Evolutionary conservation across 2,888 invertebrate genomes (phyloP).

Genomic region (Lasioglossum oenotherae): DNA sequence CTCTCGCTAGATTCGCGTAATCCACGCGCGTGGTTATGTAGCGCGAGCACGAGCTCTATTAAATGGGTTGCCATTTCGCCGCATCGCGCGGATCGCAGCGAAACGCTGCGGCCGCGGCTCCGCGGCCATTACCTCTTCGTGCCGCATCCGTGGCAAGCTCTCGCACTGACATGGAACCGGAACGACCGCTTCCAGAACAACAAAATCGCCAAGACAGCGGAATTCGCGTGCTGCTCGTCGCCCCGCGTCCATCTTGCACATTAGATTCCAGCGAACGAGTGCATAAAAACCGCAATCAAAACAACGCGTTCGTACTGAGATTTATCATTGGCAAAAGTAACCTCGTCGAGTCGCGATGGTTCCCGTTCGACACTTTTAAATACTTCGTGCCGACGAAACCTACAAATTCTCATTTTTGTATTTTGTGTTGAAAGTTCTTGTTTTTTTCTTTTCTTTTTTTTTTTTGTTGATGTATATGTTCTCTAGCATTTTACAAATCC

Average conservation of each 20-base stretch:
- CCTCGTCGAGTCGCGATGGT: neutral
- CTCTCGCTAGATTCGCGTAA: conserved; percentile 53
- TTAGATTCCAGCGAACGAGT: neutral
- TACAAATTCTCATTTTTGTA: neutral
- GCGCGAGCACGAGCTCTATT: conserved; percentile 29
- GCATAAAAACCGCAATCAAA: neutral
- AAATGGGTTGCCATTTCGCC: conserved; percentile 28
- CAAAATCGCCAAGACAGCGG: neutral
- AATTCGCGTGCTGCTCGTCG: neutral
- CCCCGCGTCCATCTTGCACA: neutral
- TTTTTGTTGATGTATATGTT: too few relatives aligned
- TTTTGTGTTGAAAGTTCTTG: too few relatives aligned
- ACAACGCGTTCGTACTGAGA: neutral
- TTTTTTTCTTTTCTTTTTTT: too few relatives aligned
- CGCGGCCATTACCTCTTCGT: neutral
- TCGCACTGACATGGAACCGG: conserved; percentile 20
- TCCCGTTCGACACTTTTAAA: neutral
- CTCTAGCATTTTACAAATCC: too few relatives aligned
- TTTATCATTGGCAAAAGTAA: neutral
- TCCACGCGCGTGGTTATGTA: conserved; percentile 48
- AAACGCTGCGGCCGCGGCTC: conserved; percentile 26
- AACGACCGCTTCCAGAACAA: conserved; percentile 8
- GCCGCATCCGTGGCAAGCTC: neutral
- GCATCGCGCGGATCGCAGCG: conserved; percentile 18
- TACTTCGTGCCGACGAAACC: too few relatives aligned